Base-by-base conservation (phyloP, 2,797 vertebrate species). In the Clamator glandarius region DNA sequence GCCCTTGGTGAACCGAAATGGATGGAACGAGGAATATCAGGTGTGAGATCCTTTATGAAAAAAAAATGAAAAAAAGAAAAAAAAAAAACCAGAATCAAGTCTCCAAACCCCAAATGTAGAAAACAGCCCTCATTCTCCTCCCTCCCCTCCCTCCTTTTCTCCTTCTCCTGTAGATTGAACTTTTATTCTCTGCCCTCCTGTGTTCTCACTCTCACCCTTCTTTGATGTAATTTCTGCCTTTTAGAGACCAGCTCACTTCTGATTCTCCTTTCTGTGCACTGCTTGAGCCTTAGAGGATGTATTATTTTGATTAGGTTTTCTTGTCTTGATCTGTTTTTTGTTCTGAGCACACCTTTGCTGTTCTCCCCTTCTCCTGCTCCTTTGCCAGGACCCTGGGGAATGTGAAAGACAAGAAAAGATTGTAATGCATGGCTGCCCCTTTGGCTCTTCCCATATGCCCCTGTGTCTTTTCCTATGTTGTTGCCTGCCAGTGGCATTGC, bases 1-100 rank as follows among this genome's bases (percentile, higher is more conserved):
- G 98, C 98, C 98, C 98, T 99, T 98, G 99, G 99, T 96, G 99
- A 99, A 98, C 99, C 99, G 93, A 99, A 98, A 97, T 98, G 98
- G 98, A 98, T 98, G 98, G 98, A 98, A 98, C 98, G 98, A 98
- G 98, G 98, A 98, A 98, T 98, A 98, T 98, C 98, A 98, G 98
- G 98, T 98, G 98, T 98, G 98, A 98, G 98, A 98, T 97, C 97
- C 97, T 97, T 98, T 94, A 95, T 96, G 90, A 97, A 96, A 97
- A 97, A 44, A 97, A 95, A 70, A 96, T 85, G 29, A 59, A 69
- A 74, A 62, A 61, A 61, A 78, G 42, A 82, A n/a, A n/a, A 57
- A 63, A 94, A 91, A 95, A 93, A 78, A 96, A 84, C 42, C 68
- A 73, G 41, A 93, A 66, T 81, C 66, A 24, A 93, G 41, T 88